Conservation (phyloP, 35 echinoderm and acorn worm genomes). For the Anneissia japonica region DNA sequence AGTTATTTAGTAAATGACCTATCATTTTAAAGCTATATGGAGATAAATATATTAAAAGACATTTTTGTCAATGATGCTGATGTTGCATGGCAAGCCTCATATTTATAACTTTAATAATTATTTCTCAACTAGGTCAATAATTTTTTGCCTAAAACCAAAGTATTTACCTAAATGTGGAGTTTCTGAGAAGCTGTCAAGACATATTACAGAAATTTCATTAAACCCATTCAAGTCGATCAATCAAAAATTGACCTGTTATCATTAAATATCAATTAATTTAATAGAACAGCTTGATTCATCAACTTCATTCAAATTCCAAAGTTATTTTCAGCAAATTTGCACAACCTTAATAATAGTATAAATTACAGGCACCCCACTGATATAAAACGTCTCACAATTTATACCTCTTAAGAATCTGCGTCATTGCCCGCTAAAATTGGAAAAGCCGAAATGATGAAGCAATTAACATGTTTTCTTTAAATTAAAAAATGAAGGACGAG, state of each 20-base stretch:
- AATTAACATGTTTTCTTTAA: not conserved
- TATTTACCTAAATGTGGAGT: not conserved
- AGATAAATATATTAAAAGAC: no score
- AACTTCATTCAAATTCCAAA: not conserved
- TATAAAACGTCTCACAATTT: not conserved
- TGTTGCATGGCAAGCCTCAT: no score
- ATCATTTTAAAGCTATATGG: no score
- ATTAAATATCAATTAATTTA: not conserved
- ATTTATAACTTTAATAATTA: no score
- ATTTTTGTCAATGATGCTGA: no score
- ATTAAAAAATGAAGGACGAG: not conserved
- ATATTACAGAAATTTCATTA: not conserved
- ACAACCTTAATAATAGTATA: not conserved
- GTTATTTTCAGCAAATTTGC: not conserved
- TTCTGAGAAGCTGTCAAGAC: not conserved
- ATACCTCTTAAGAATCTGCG: not conserved
- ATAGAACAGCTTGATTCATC: not conserved
- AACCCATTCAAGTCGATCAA: not conserved
- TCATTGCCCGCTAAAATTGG: not conserved
- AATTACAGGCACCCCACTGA: not conserved
- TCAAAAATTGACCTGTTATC: not conserved
- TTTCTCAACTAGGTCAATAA: no score
- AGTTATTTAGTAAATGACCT: no score
- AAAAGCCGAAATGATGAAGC: not conserved
- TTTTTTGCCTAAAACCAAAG: not conserved